Percentiles rank a stretch among this genome's conserved stretches.
Evolutionary conservation across 2,888 invertebrate genomes (phyloP).

Genomic region (Byasa hedistus): DNA sequence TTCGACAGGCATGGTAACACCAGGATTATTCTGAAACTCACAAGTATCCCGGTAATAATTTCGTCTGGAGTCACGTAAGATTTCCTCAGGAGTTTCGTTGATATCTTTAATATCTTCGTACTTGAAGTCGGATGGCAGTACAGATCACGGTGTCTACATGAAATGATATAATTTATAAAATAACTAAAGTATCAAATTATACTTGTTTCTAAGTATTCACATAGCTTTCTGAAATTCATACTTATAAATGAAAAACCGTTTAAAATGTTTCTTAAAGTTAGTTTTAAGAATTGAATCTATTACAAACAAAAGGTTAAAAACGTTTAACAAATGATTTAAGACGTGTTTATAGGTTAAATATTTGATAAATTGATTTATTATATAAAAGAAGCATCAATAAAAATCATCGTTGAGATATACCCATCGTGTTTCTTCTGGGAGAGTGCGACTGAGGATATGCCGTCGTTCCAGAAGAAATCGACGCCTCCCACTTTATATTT

Average conservation of each 20-base stretch:
- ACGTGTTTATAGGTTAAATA: too few species aligned
- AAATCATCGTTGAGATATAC: not conserved
- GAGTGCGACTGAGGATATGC: slow-evolving; percentile 85
- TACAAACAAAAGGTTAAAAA: too few species aligned
- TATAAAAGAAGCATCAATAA: too few species aligned
- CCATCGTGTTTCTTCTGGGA: slow-evolving; percentile 57
- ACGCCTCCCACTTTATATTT: slow-evolving; percentile 86
- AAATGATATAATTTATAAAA: not conserved
- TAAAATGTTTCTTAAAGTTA: too few species aligned
- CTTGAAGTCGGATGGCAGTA: slow-evolving; percentile 89
- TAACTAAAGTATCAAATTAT: too few species aligned
- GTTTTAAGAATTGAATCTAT: too few species aligned
- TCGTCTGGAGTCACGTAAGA: slow-evolving; percentile 79
- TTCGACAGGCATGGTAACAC: too few species aligned
- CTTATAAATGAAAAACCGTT: too few species aligned
- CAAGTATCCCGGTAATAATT: slow-evolving; percentile 83
- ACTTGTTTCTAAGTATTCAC: too few species aligned
- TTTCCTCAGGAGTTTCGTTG: slow-evolving; percentile 84
- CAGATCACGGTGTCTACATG: slow-evolving; percentile 79
- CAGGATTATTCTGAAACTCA: slow-evolving; percentile 36
- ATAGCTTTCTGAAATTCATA: too few species aligned
- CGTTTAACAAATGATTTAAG: too few species aligned
- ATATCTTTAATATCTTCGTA: slow-evolving; percentile 86
- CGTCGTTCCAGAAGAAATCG: slow-evolving; percentile 90
- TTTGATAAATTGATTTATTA: too few species aligned